Base-by-base conservation (phyloP, 1,140 invertebrate species). In the Sesamia nonagrioides region DNA sequence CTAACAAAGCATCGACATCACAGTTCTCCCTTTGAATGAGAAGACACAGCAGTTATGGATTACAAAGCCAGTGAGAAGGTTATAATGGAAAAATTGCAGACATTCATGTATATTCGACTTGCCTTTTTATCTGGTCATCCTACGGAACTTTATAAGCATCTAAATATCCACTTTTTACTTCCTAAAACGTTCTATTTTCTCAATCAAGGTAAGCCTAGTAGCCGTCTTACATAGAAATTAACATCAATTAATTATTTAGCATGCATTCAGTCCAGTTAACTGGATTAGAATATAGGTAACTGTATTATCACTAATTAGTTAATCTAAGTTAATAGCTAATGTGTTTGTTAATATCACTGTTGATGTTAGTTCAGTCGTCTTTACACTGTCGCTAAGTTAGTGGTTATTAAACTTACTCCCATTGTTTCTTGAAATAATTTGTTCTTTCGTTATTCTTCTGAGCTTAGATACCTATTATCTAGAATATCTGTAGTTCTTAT, bases 181-280 rank as follows among this genome's bases (percentile, higher is more conserved):
- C n/a, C n/a, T n/a, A 27, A 52, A 33, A 17, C n/a, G 27, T 11
- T 33, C 50, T 8, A 71, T 50, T 71, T 54, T 11, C 7, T 48
- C 37, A 58, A 58, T 37, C 52, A 42, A 35, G 21, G 37, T 13
- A 45, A 74, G 54, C 18, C 52, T 13, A 74, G 6, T 58, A 74
- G 52, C 52, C 52, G 35, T 56, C 33, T 72, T 72, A 72, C 35
- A 74, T 58, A 74, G 52, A 40, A 17, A 63, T 50, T 50, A 50
- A 63, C 58, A 75, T 27, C 48, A 63, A 75, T 75, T 75, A 75
- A 75, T 75, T 63, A 75, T 63, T 75, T 75, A 9, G 15, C 61
- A 75, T 75, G 73, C 48, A 75, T 75, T 63, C 40, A 75, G 73
- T 63, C n/a, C 73, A 35, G 58, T 21, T 33, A 48, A 69, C 66